A percentile compares a stretch with the other conserved stretches of the same genome.
phyloP scores from a whole-genome alignment of 1,140 invertebrate species.

The Lanistes nyassanus region DNA sequence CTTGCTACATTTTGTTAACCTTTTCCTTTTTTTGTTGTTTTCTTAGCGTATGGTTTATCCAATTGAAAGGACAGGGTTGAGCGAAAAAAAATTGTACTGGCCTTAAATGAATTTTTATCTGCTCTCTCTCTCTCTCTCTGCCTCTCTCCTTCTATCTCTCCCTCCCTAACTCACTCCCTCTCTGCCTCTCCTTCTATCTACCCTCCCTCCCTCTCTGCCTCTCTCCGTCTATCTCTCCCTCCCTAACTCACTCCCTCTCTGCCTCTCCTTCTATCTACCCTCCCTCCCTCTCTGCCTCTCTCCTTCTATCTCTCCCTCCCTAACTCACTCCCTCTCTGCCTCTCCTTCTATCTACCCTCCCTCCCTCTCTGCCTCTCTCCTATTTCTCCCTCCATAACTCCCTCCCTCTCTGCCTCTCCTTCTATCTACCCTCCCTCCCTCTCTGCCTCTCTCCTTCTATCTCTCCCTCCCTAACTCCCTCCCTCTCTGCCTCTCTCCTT shows the following conservation, averaged over 20 bases:
- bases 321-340: no score
- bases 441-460: background rate
- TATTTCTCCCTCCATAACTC: no score
- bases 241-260: background rate
- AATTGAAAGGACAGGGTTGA: no score
- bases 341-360: background rate
- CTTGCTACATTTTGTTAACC: no score
- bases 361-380: background rate
- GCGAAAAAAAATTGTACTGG: no score
- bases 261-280: background rate
- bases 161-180: no score
- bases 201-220: background rate
- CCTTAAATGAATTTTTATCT: no score
- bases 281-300: background rate
- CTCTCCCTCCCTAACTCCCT: background rate
- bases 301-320: no score
- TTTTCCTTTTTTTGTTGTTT: no score
- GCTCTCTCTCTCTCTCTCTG: conserved; percentile 1
- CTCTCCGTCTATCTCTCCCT: conserved; percentile 3
- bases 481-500: background rate
- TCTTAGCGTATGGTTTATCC: no score
- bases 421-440: no score
- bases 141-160: background rate
- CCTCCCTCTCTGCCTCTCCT: no score
- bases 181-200: background rate